These are phyloP conservation scores for Latrodectus hesperus DNA, from an alignment of 2,888 invertebrate species.

Conservation along the genomic window DNA sequence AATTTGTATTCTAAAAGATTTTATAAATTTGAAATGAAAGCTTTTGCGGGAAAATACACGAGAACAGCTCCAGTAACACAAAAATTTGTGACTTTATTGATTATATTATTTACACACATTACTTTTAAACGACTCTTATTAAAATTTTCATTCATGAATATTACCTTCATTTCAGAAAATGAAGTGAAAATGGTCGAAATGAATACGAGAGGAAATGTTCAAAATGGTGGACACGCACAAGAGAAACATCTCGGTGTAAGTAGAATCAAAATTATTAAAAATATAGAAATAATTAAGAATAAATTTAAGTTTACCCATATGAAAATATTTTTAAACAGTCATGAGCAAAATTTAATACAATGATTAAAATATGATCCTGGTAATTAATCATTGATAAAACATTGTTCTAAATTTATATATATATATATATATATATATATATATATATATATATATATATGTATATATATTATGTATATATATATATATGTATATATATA, in stretches of 20 bases:
- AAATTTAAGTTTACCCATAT: too few relatives aligned
- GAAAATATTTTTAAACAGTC: too few relatives aligned
- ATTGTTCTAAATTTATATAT: too few relatives aligned
- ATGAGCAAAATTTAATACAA: too few relatives aligned
- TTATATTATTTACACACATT: not conserved
- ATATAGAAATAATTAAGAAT: not conserved
- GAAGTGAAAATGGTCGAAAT: constrained; percentile 54
- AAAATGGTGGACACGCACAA: not conserved
- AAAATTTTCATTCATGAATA: not conserved
- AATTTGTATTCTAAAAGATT: too few relatives aligned
- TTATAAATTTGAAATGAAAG: too few relatives aligned
- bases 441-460: too few relatives aligned
- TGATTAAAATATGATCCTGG: too few relatives aligned
- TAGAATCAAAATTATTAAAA: not conserved
- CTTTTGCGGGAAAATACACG: not conserved
- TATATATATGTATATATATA: too few relatives aligned
- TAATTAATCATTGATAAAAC: too few relatives aligned
- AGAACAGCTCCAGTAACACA: not conserved
- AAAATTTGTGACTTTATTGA: not conserved
- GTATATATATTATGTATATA: too few relatives aligned
- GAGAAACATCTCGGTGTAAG: constrained; percentile 32
- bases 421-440: too few relatives aligned
- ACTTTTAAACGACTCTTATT: not conserved
- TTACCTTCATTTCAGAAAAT: constrained; percentile 25
- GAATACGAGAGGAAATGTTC: constrained; percentile 8